Base-by-base conservation (phyloP, 2,888 invertebrate genomes). In the Clostera curtula region DNA sequence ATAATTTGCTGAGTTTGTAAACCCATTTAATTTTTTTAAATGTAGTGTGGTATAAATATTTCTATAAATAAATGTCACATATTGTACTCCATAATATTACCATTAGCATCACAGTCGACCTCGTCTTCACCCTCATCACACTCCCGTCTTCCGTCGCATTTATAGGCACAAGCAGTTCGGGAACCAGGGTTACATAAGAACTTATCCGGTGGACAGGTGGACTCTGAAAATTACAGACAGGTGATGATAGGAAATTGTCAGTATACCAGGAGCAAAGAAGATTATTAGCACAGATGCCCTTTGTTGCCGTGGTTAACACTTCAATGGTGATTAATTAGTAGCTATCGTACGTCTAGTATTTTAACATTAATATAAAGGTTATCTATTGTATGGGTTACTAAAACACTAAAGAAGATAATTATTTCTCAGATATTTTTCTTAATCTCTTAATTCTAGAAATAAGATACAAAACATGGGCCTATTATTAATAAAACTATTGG, bases 71-170 rank as follows among this genome's bases (percentile, higher is more conserved):
- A n/a, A 18, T 18, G n/a, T 3, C 7, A n/a, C 3, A 3, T 18
- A 6, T 18, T 18, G 15, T 15, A 15, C 4, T 5, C 4, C 15
- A 15, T 41, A 21, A n/a, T 10, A 7, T 5, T 13, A 12, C 13
- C 21, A 7, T 22, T 3, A 2, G 62, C 60, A 10, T 22, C 75
- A 66, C 90, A 90, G 38, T 77, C 71, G 9, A 63, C 65, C 59
- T 91, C 91, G 54, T 91, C 90, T 52, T 88, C 89, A 13, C 82
- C 86, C 44, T 85, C 85, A 37, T 76, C 68, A 59, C 88, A 88
- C 49, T 88, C 87, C 3, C 24, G 27, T 7, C 46, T 44, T 22
- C 70, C 67, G 56, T 92, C 86, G 66, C 82, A 82, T 14, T 40
- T 55, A 2, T 19, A 46, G 0, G 65, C 80, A 32, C 80, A 82